phyloP scores from a whole-genome alignment of 2,888 invertebrate genomes.

The Drosophila pseudotalamancana region DNA sequence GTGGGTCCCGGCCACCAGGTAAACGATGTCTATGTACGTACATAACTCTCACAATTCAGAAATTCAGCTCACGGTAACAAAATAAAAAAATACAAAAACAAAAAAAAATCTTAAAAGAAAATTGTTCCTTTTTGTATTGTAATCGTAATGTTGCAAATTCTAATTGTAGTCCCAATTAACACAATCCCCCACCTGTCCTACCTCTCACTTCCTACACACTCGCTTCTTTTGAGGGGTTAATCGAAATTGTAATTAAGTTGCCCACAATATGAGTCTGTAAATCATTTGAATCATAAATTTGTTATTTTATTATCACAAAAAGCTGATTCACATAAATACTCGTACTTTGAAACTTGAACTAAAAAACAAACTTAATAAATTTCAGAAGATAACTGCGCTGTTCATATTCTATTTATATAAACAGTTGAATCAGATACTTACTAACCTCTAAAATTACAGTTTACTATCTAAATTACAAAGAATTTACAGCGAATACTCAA shows the following conservation, averaged over 20 bases:
- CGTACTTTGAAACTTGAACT: neutral
- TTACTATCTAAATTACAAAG: neutral
- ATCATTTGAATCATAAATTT: neutral
- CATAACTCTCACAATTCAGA: constrained; percentile 85
- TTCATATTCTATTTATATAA: neutral
- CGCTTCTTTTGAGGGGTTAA: neutral
- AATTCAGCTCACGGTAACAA: constrained; percentile 85
- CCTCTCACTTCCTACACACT: neutral
- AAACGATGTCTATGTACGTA: constrained; percentile 88
- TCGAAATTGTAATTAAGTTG: constrained; percentile 27
- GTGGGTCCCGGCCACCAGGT: constrained; percentile 92
- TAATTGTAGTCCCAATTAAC: constrained; percentile 45
- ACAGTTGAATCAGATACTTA: neutral
- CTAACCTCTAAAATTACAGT: too few species aligned
- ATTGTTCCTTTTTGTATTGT: constrained; percentile 61
- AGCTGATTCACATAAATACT: neutral
- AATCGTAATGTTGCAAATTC: constrained; percentile 62
- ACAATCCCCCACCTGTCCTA: neutral
- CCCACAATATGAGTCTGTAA: constrained; percentile 8
- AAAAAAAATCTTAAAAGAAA: constrained; percentile 5
- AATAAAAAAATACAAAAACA: constrained; percentile 57
- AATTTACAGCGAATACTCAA: too few species aligned
- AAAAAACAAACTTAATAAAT: neutral
- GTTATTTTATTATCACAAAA: neutral
- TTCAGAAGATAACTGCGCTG: neutral